A percentile compares a stretch with the other conserved stretches of the same genome.
phyloP scores from a whole-genome alignment of 1,140 invertebrate genomes.

The Zaprionus inermis region DNA sequence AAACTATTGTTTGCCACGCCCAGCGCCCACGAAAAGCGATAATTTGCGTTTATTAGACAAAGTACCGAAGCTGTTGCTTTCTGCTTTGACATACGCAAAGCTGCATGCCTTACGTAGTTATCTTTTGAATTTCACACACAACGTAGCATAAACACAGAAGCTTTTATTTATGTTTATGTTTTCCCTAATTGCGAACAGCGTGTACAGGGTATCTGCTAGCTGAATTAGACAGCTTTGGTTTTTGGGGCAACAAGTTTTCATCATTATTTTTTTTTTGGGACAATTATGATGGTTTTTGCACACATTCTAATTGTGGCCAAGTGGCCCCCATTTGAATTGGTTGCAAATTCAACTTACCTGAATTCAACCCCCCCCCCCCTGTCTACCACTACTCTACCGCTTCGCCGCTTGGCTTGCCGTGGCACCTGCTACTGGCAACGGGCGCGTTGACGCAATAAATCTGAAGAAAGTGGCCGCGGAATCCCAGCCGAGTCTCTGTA shows the following conservation, averaged over 20 bases:
- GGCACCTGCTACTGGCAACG: conserved; percentile 65
- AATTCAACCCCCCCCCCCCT: background rate
- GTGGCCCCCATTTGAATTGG: conserved; percentile 35
- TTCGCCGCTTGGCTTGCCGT: background rate
- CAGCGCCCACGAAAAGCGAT: no score
- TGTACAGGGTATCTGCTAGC: conserved; percentile 3
- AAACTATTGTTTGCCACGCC: no score
- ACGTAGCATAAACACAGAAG: no score
- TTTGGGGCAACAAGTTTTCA: background rate
- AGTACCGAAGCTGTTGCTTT: no score
- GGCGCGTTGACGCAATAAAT: conserved; percentile 73
- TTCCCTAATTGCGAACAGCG: background rate
- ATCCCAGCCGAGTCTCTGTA: background rate
- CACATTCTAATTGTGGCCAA: conserved; percentile 12
- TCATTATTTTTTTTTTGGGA: background rate
- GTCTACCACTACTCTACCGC: conserved; percentile 17
- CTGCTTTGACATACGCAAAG: no score
- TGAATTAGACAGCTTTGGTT: background rate
- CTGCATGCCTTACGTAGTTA: no score
- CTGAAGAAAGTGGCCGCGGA: conserved; percentile 62
- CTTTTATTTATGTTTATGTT: no score
- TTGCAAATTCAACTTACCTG: background rate
- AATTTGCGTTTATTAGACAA: no score
- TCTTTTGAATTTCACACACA: no score
- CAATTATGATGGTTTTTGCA: conserved; percentile 23